Evolutionary conservation across 1,140 invertebrate species (phyloP), one percentile per base, ranked within the genome.

Genomic region (Stratiolaelaps scimitus): DNA sequence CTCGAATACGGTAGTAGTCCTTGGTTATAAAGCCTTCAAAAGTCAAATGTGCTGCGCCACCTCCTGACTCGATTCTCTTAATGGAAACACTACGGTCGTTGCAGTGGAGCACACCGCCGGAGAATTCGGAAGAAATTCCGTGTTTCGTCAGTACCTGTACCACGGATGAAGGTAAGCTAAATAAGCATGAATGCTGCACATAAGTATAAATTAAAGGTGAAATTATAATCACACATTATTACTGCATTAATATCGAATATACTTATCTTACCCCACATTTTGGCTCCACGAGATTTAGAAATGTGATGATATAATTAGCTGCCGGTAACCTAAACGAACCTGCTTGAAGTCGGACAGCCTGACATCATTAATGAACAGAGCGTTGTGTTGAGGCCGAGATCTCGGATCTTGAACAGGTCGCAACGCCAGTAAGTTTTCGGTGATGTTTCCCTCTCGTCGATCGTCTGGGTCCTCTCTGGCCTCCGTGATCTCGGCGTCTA

Each of bases 271-370:
- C 44, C n/a, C 44, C n/a, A 13, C 44, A 13, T 13, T n/a, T n/a
- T 13, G 19, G 44, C 13, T 45, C 44, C 44, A n/a, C n/a, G n/a
- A n/a, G n/a, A n/a, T n/a, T n/a, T n/a, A n/a, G n/a, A n/a, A n/a
- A n/a, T n/a, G n/a, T n/a, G n/a, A n/a, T n/a, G n/a, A n/a, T n/a
- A n/a, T n/a, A n/a, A n/a, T n/a, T n/a, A n/a, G n/a, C n/a, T n/a
- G n/a, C n/a, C n/a, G n/a, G n/a, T n/a, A n/a, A n/a, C n/a, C n/a
- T n/a, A n/a, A n/a, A 40, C 5, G 34, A 19, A 93, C 81, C 76
- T 93, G 87, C 74, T 97, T 95, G 72, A 98, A 91, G 75, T 98
- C 93, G 0, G 91, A 94, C 40, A 98, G 77, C 74, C 95, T 94
- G 26, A 97, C 78, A 74, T 94, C 88, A 77, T 98, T 98, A 34